A percentile compares a stretch with the other conserved stretches of the same genome.
Conservation (phyloP, 2,888 invertebrate species). For the Conistra vaccinii region DNA sequence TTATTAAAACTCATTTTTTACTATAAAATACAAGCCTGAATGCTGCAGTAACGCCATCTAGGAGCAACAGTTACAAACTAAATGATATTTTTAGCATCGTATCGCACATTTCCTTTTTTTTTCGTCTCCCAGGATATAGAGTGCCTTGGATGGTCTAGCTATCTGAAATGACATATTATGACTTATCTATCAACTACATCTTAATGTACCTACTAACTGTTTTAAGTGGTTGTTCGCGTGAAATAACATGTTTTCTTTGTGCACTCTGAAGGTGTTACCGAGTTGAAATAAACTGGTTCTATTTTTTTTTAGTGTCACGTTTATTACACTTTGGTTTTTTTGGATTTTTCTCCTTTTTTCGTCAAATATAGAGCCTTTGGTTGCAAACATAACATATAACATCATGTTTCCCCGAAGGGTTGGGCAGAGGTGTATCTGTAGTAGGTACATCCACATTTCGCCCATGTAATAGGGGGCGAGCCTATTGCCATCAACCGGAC, state of each 20-base stretch:
- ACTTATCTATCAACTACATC: constrained; percentile 12
- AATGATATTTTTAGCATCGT: background rate
- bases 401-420: too few relatives aligned
- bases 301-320: background rate
- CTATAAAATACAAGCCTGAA: background rate
- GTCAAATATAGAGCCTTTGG: background rate
- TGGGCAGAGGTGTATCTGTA: too few relatives aligned
- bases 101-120: constrained; percentile 5
- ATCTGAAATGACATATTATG: constrained; percentile 5
- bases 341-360: background rate
- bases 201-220: background rate
- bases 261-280: background rate
- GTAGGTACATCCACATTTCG: too few relatives aligned
- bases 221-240: background rate
- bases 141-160: background rate
- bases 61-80: constrained; percentile 2
- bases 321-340: background rate
- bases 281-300: background rate
- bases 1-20: background rate
- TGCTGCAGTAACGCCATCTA: constrained; percentile 9
- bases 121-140: background rate
- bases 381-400: too few relatives aligned
- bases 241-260: constrained; percentile 28
- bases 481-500: too few relatives aligned
- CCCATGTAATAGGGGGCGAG: too few relatives aligned